A percentile compares a stretch with the other conserved stretches of the same genome.
Evolutionary conservation across 2,888 invertebrate genomes (phyloP).

Genomic region (Eledona agricola): DNA sequence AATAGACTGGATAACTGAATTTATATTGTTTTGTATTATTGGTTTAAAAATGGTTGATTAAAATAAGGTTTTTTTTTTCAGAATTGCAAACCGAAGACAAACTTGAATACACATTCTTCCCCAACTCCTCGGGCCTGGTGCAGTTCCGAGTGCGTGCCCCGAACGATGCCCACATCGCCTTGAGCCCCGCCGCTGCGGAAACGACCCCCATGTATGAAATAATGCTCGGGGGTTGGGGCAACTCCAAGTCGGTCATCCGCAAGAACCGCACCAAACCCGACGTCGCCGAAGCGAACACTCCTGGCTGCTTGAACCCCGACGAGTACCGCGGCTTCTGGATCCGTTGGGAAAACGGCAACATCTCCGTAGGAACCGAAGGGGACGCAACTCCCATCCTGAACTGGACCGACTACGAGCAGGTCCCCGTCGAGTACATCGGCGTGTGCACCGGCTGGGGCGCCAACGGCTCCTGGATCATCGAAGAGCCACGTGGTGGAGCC

Average conservation of each 20-base stretch:
- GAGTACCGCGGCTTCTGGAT: conserved; percentile 86
- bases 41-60: no score
- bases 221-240: conserved; percentile 90
- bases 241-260: conserved; percentile 83
- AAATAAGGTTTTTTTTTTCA: conserved; percentile 62
- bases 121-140: conserved; percentile 73
- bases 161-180: conserved; percentile 87
- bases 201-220: conserved; percentile 84
- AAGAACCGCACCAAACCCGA: conserved; percentile 73
- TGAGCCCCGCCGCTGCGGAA: conserved; percentile 76
- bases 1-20: no score
- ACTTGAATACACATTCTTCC: conserved; percentile 84
- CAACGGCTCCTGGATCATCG: conserved; percentile 81
- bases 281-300: conserved; percentile 70
- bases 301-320: conserved; percentile 74
- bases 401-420: conserved; percentile 75
- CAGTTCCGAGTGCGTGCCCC: conserved; percentile 81
- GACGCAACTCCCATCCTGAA: conserved; percentile 81
- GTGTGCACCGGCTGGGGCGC: conserved; percentile 91
- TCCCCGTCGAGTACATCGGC: conserved; percentile 78
- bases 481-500: conserved; percentile 36
- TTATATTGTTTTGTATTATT: no score
- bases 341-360: conserved; percentile 74
- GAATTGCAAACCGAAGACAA: conserved; percentile 82
- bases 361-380: conserved; percentile 59